These are phyloP conservation scores for Echeneis naucrates DNA, from an alignment of 2,797 vertebrate species.

Conservation along the genomic window DNA sequence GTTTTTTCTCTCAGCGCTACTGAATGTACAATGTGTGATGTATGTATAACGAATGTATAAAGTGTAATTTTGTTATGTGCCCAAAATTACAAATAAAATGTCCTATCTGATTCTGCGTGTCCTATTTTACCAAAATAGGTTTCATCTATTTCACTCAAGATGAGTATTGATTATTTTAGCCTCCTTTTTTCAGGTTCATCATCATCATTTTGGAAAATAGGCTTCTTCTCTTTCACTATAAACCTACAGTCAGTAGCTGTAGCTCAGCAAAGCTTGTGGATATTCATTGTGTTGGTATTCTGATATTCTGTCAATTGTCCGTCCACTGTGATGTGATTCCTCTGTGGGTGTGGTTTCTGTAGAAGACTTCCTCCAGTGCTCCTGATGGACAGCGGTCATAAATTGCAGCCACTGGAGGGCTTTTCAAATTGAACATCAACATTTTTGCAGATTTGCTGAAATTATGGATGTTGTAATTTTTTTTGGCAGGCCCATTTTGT, in stretches of 20 bases:
- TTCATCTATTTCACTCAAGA: background rate
- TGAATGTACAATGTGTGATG: too few species aligned
- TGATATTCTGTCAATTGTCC: background rate
- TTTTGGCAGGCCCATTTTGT: background rate
- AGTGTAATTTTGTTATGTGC: background rate
- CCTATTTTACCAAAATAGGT: conserved; percentile 5
- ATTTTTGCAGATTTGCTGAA: background rate
- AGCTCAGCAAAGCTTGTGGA: background rate
- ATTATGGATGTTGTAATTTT: background rate
- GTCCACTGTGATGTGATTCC: background rate
- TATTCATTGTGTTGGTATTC: background rate
- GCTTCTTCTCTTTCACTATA: background rate
- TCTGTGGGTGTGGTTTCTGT: background rate
- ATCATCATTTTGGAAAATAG: background rate
- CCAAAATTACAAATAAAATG: background rate
- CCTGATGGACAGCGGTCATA: background rate
- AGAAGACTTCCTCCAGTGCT: background rate
- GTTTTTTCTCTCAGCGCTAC: too few species aligned
- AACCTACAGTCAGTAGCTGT: background rate
- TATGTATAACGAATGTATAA: too few species aligned
- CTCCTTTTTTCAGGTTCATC: conserved; percentile 2
- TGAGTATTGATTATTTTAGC: conserved; percentile 8
- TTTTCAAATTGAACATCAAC: background rate
- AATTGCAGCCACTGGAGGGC: background rate
- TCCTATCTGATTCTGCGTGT: background rate